Base-by-base conservation (phyloP, 2,797 vertebrate genomes). In the Linurgus olivaceus region DNA sequence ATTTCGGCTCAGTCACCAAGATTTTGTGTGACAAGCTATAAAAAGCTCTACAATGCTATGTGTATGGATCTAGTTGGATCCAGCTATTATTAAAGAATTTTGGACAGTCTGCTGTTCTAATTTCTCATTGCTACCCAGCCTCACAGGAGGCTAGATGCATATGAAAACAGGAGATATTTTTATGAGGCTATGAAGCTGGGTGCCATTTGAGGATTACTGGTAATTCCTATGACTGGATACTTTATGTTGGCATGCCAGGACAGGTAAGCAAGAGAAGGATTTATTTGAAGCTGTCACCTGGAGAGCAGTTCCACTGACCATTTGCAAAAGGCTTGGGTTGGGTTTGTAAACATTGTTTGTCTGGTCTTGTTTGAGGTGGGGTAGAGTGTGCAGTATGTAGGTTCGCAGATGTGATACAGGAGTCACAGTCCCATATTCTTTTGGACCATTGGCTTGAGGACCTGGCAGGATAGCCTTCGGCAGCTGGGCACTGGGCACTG, bases 1-100 rank as follows among this genome's bases (percentile, higher is more conserved):
- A 73, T 82, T 93, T 87, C 3, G 3, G 44, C 61, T 79, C 77
- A 85, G 89, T 91, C 63, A 76, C 55, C 35, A 80, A 67, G 84
- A 70, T 25, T 92, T 66, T 42, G 18, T 89, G 63, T 91, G 82
- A 59, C 88, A 90, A 85, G 80, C 78, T 89, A 74, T 82, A 83
- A 73, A 95, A 93, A 88, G 17, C 63, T 93, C 54, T 92, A 17
- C 31, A 38, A 18, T 0, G 0, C 23, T 33, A 6, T 84, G 19
- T 63, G 9, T 85, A 25, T 71, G 59, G 63, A 82, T 84, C 66
- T 81, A 5, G 72, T 57, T 87, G 77, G 77, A 88, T 70, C 29
- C 52, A 92, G 28, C 55, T 82, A 17, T 66, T 63, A 67, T 38
- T 67, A 40, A 82, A 85, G 37, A 86, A 67, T 40, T 78, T 40